Conservation (phyloP, 1,140 invertebrate genomes). For the Drosophila ogumai region DNA sequence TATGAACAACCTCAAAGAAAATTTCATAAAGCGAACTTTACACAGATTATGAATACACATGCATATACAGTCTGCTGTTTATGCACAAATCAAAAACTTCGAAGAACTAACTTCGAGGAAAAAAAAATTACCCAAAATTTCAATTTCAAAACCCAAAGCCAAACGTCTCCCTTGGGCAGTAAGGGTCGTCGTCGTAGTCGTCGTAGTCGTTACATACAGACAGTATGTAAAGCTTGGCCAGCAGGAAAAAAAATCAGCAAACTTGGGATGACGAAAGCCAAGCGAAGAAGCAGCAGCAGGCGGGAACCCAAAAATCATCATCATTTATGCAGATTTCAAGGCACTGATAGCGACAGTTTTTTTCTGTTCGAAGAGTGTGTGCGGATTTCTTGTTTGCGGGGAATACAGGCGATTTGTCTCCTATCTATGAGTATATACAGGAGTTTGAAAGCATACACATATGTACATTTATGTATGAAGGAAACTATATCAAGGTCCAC, state of each 20-base stretch:
- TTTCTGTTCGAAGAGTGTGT: slow-evolving; percentile 25
- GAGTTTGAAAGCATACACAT: slow-evolving; percentile 20
- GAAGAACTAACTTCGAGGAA: slow-evolving; percentile 9
- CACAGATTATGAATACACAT: slow-evolving; percentile 35
- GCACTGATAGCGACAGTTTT: slow-evolving; percentile 71
- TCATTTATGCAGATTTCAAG: slow-evolving; percentile 78
- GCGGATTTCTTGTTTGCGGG: neutral
- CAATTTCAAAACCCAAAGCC: slow-evolving; percentile 55
- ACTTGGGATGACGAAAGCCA: slow-evolving; percentile 65
- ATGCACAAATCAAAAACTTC: slow-evolving; percentile 51
- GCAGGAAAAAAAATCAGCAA: slow-evolving; percentile 14
- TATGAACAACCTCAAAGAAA: slow-evolving; percentile 17
- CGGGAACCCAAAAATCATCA: slow-evolving; percentile 62
- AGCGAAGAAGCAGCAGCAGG: slow-evolving; percentile 25
- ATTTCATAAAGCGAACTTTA: slow-evolving; percentile 47
- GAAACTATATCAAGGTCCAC: neutral
- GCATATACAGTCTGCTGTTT: slow-evolving; percentile 28
- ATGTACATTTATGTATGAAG: slow-evolving; percentile 16
- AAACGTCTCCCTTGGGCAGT: slow-evolving; percentile 54
- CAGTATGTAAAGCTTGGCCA: slow-evolving; percentile 54
- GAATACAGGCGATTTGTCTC: slow-evolving; percentile 34
- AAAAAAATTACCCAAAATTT: slow-evolving; percentile 65
- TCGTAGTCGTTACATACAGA: no score
- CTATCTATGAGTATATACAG: slow-evolving; percentile 26
- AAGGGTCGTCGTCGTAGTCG: slow-evolving; percentile 9